These are phyloP conservation scores for Rhinella marina DNA, from an alignment of 2,797 vertebrate species.

Conservation along the genomic window DNA sequence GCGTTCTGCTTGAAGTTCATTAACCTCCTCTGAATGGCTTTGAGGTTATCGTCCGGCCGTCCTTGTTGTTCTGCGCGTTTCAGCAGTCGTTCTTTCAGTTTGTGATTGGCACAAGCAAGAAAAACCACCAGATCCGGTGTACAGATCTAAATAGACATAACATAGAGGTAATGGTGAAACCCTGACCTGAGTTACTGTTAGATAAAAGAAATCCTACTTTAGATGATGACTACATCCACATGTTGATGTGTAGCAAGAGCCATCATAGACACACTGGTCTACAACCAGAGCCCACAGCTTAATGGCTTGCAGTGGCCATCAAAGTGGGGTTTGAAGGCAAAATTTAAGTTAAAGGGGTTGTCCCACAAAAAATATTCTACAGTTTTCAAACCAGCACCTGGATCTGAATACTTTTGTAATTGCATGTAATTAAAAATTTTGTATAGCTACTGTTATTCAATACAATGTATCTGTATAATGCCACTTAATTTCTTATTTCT, in stretches of 20 bases:
- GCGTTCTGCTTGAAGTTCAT: slow-evolving; percentile 97
- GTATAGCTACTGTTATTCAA: too few species aligned
- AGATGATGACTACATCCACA: not conserved
- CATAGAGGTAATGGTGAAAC: not conserved
- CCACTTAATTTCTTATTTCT: too few species aligned
- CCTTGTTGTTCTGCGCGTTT: slow-evolving; percentile 93
- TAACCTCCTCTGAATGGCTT: slow-evolving; percentile 92
- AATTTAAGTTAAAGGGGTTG: too few species aligned
- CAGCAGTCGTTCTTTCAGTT: slow-evolving; percentile 90
- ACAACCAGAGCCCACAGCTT: too few species aligned
- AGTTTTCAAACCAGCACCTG: too few species aligned
- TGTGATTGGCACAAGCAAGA: slow-evolving; percentile 91
- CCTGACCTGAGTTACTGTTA: not conserved
- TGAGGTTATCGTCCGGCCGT: slow-evolving; percentile 96
- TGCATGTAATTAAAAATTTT: too few species aligned
- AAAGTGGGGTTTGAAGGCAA: too few species aligned
- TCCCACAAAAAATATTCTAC: too few species aligned
- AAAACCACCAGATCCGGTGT: slow-evolving; percentile 96
- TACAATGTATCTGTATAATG: too few species aligned
- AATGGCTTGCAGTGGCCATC: too few species aligned
- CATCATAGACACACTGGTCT: not conserved
- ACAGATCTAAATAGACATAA: slow-evolving; percentile 83
- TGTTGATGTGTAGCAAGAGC: not conserved
- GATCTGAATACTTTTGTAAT: too few species aligned
- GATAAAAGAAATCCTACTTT: not conserved